Conservation (phyloP, 2,113 vertebrate species). For the Prunella fulvescens region DNA sequence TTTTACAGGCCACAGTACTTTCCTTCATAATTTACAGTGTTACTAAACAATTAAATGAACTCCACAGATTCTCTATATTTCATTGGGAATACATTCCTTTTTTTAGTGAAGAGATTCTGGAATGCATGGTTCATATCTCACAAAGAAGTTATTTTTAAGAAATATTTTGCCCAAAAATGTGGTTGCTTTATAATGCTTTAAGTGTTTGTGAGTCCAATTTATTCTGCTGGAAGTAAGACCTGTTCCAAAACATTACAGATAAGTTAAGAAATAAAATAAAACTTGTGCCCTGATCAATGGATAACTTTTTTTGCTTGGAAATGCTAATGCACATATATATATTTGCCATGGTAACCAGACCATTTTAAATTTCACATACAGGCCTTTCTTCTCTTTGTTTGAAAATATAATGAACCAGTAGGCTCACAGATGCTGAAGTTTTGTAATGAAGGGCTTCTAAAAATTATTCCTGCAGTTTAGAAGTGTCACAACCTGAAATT, state of each 20-base stretch:
- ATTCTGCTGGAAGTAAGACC: slow-evolving; percentile 13
- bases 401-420: slow-evolving; percentile 38
- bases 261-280: slow-evolving; percentile 44
- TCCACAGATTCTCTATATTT: not conserved
- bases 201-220: not conserved
- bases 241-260: not conserved
- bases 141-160: not conserved
- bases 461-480: not conserved
- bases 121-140: not conserved
- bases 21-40: not conserved
- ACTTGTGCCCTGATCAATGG: not conserved
- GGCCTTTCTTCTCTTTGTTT: slow-evolving; percentile 10
- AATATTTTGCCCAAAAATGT: not conserved
- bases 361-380: slow-evolving; percentile 18
- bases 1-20: not conserved
- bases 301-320: not conserved
- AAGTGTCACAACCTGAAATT: not conserved
- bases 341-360: slow-evolving; percentile 36
- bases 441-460: slow-evolving; percentile 1
- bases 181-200: not conserved
- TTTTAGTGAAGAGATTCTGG: not conserved
- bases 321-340: not conserved
- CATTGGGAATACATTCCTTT: not conserved
- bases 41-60: not conserved
- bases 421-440: not conserved